Evolutionary conservation across 2,797 vertebrate genomes (phyloP), one percentile per base, ranked within the genome.

Genomic region (Lutjanus campechanus): DNA sequence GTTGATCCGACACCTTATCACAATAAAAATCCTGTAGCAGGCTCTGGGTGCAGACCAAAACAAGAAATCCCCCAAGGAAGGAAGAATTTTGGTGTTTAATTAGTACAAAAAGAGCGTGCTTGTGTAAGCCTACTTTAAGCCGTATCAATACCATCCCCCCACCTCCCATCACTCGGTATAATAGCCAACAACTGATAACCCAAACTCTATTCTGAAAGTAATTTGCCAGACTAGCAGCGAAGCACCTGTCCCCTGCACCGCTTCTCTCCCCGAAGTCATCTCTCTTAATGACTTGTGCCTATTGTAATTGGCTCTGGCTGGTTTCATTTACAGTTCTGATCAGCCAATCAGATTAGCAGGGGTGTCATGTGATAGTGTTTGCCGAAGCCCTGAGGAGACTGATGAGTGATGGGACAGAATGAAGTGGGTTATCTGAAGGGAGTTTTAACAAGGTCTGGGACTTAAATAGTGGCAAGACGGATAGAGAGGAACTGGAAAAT

Each of bases 261-360:
- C 84, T 80, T 76, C 77, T 36, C 82, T 93, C 93, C 92, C 92
- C 15, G 29, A 91, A 91, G 93, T 88, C 89, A 90, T 92, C 89
- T 85, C 81, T 91, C 86, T 81, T 94, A 91, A 93, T 93, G 88
- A 90, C 91, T 90, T 82, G 87, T 85, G 81, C 90, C 92, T 85
- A 70, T 91, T 93, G 91, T 92, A 94, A 94, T 93, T 93, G 90
- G 85, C 84, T 87, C 70, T 83, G 93, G 87, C 85, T 82, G 91
- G 91, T 88, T 94, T 93, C 91, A 93, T 93, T 93, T 93, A 93
- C 92, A 91, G 79, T 89, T 87, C 77, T 88, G 89, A 94, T 93
- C 90, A 88, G 92, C 91, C 93, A 91, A 92, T 94, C 91, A 94
- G 92, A 94, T 94, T 92, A 93, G 88, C 76, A 5, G 25, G 25